These are phyloP conservation scores for Nixonia krombeini DNA, from an alignment of 1,140 invertebrate species.

Conservation along the genomic window DNA sequence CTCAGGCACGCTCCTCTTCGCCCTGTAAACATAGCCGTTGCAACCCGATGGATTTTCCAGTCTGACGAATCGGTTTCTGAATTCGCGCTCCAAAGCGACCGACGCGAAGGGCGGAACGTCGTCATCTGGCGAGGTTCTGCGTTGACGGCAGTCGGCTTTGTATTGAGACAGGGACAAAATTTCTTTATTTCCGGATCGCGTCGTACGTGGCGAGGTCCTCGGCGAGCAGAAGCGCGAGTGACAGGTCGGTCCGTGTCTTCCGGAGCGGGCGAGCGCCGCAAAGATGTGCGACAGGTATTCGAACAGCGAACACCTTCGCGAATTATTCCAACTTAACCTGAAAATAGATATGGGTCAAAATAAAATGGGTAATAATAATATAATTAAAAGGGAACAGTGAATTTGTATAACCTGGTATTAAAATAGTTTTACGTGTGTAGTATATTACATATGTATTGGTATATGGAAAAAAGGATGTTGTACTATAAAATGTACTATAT, in stretches of 20 bases:
- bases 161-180: not conserved
- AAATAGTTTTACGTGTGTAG: no score
- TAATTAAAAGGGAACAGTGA: not conserved
- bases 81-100: conserved; percentile 6
- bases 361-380: conserved; percentile 3
- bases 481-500: no score
- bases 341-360: no score
- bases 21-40: not conserved
- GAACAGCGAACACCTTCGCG: not conserved
- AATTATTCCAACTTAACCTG: not conserved
- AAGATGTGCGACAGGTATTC: not conserved
- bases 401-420: no score
- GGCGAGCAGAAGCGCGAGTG: not conserved
- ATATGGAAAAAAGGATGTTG: no score
- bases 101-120: not conserved
- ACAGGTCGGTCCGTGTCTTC: not conserved
- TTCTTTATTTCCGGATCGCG: no score
- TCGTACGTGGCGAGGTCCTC: not conserved
- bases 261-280: not conserved
- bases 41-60: not conserved
- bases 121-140: not conserved
- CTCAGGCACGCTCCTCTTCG: not conserved
- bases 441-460: no score
- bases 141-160: no score
- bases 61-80: conserved; percentile 1